Evolutionary conservation across 2,797 vertebrate genomes (phyloP).

Genomic region (Myotis findleyi): DNA sequence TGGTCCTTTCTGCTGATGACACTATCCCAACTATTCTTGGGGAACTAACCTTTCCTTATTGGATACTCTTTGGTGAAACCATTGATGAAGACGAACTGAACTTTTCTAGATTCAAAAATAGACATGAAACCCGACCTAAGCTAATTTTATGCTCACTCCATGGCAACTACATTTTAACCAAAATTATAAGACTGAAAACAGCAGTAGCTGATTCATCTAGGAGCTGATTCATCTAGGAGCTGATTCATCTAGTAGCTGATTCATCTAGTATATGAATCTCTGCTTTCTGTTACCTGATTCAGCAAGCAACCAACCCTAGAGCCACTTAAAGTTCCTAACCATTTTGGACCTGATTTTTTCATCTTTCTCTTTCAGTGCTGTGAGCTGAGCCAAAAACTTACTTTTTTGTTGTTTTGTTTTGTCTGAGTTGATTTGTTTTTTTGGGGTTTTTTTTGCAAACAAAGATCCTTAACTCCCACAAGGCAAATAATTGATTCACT

Average conservation of each 20-base stretch:
- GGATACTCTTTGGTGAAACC: not conserved
- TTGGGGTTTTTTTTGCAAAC: not conserved
- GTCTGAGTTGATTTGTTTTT: not conserved
- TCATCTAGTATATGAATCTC: not conserved
- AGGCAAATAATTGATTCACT: not conserved
- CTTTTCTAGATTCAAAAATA: constrained; percentile 42
- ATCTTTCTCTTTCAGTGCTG: not conserved
- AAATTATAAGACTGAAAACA: constrained; percentile 1
- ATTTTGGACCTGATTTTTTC: not conserved
- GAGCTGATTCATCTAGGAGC: not conserved
- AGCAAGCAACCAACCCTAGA: not conserved
- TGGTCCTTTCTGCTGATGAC: not conserved
- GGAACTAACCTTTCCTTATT: not conserved
- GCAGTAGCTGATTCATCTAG: constrained; percentile 13
- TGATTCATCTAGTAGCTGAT: not conserved
- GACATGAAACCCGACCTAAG: not conserved
- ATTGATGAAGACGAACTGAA: not conserved
- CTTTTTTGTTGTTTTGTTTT: constrained; percentile 21
- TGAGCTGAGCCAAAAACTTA: not conserved
- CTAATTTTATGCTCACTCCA: constrained; percentile 51
- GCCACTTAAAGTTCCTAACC: not conserved
- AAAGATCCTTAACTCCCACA: constrained; percentile 8
- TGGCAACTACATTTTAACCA: constrained; percentile 48
- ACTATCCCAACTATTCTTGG: not conserved
- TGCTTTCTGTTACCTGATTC: not conserved